A percentile compares a stretch with the other conserved stretches of the same genome.
Conservation (phyloP, 1,140 invertebrate genomes). For the Apocrypta bakeri region DNA sequence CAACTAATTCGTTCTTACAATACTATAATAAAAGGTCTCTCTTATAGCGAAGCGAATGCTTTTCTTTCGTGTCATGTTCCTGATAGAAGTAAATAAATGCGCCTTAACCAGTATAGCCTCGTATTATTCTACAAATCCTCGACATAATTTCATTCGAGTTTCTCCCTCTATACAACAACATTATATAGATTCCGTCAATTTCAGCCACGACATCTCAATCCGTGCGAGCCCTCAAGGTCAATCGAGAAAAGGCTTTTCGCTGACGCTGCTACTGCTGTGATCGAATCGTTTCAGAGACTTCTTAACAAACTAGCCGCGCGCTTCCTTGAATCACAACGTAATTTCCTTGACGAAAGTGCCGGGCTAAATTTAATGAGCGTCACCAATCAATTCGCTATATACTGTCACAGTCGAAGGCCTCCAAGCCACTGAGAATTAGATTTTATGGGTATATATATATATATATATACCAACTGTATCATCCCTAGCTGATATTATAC, state of each 20-base stretch:
- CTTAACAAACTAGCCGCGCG: no score
- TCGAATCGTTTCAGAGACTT: background rate
- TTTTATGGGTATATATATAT: no score
- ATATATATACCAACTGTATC: no score
- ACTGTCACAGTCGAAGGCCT: background rate
- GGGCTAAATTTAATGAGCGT: background rate
- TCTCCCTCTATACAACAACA: background rate
- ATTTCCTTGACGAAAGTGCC: background rate
- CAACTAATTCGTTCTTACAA: no score
- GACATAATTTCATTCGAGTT: background rate
- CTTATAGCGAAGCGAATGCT: no score
- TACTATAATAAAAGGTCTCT: no score
- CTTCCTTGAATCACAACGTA: background rate
- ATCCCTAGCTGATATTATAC: no score
- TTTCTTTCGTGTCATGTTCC: background rate
- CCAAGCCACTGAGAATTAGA: background rate
- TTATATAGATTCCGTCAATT: background rate
- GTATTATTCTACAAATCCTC: background rate
- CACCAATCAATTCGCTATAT: background rate
- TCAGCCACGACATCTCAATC: background rate
- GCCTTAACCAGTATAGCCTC: background rate
- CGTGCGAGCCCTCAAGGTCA: background rate
- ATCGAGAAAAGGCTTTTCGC: background rate
- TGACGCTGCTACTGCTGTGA: background rate
- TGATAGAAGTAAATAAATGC: background rate